These are phyloP conservation scores for Oncorhynchus keta DNA, from an alignment of 2,113 vertebrate genomes.

Conservation along the genomic window DNA sequence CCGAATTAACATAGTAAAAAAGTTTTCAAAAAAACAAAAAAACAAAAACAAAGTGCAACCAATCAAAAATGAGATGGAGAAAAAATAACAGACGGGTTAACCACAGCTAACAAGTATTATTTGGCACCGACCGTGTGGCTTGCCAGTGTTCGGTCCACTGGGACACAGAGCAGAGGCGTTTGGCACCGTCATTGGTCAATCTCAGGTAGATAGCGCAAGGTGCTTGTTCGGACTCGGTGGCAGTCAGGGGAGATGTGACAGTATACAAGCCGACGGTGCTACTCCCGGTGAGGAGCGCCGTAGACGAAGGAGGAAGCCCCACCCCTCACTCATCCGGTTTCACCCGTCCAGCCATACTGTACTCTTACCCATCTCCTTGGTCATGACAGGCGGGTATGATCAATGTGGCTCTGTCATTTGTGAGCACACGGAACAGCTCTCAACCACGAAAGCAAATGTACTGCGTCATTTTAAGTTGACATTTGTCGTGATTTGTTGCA, in stretches of 20 bases:
- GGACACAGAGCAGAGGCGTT: conserved; percentile 56
- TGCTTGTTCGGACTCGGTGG: conserved; percentile 59
- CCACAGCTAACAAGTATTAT: conserved; percentile 43
- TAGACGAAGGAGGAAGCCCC: conserved; percentile 45
- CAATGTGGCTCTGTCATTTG: background rate
- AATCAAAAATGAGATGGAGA: conserved; percentile 32
- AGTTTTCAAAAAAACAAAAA: background rate
- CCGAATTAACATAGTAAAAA: conserved; percentile 34
- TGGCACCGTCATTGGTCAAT: conserved; percentile 64
- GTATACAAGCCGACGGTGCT: conserved; percentile 51
- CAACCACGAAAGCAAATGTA: background rate
- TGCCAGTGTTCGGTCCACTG: conserved; percentile 56
- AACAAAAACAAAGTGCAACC: conserved; percentile 5
- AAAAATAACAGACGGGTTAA: conserved; percentile 15
- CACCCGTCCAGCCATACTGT: background rate
- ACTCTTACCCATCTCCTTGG: conserved; percentile 29
- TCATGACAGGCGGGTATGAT: background rate
- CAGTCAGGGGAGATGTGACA: conserved; percentile 35
- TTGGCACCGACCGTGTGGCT: conserved; percentile 54
- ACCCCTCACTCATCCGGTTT: conserved; percentile 29
- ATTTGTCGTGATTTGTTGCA: background rate
- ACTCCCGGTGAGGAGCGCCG: conserved; percentile 47
- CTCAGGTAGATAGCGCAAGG: conserved; percentile 47
- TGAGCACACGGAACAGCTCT: background rate
- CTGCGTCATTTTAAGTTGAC: background rate